A percentile compares a stretch with the other conserved stretches of the same genome.
Conservation (phyloP, 2,888 invertebrate genomes). For the Brenthis hecate region DNA sequence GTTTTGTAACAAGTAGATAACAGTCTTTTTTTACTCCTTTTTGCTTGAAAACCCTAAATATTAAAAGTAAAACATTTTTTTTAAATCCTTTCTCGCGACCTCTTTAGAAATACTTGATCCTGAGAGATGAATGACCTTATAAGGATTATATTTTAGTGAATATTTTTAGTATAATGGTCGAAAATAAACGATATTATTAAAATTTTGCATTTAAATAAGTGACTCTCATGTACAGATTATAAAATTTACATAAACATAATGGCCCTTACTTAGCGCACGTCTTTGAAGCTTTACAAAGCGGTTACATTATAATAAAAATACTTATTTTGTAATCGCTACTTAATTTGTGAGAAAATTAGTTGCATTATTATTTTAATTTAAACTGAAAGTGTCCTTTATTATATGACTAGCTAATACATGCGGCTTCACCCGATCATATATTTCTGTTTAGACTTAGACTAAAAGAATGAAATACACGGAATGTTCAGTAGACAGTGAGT, state of each 20-base stretch:
- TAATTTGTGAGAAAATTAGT: not conserved
- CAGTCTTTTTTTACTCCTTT: no score
- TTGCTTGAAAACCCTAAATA: no score
- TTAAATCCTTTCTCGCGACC: no score
- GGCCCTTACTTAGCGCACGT: conserved; percentile 7
- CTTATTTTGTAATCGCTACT: conserved; percentile 15
- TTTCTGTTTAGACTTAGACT: no score
- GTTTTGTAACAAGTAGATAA: no score
- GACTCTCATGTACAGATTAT: conserved; percentile 8
- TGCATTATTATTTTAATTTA: conserved; percentile 6
- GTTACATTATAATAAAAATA: conserved; percentile 17
- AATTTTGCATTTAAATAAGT: conserved; percentile 4
- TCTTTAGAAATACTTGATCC: no score
- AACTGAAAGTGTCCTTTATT: not conserved
- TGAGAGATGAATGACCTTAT: not conserved
- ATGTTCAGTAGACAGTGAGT: no score
- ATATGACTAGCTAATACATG: no score
- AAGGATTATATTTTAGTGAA: not conserved
- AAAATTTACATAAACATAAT: conserved; percentile 16
- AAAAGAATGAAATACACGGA: no score
- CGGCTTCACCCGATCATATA: no score
- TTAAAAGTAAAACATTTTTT: no score
- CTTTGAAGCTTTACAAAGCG: conserved; percentile 7
- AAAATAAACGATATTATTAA: conserved; percentile 1
- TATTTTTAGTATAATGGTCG: conserved; percentile 1